phyloP scores from a whole-genome alignment of 2,888 invertebrate genomes.

The Dusona sp. region DNA sequence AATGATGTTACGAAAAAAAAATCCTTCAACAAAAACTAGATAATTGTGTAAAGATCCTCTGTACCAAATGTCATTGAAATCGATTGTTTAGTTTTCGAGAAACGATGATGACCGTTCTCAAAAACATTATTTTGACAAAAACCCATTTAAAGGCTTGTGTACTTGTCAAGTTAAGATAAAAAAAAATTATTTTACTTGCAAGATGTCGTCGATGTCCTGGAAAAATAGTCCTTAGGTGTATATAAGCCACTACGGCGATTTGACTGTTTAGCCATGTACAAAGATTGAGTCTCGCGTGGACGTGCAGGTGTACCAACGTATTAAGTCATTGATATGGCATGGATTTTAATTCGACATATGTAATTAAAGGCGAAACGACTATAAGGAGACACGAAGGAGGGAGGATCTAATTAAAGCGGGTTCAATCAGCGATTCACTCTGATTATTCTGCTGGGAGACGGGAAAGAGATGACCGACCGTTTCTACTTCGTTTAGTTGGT shows the following conservation, averaged over 20 bases:
- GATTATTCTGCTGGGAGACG: slow-evolving; percentile 54
- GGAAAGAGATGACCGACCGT: slow-evolving; percentile 23
- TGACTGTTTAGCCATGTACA: background rate
- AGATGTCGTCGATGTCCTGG: too few relatives aligned
- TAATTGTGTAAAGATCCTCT: too few relatives aligned
- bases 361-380: slow-evolving; percentile 54
- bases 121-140: too few relatives aligned
- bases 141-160: too few relatives aligned
- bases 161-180: too few relatives aligned
- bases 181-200: too few relatives aligned
- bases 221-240: too few relatives aligned
- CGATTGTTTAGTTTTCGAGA: too few relatives aligned
- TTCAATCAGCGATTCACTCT: slow-evolving; percentile 69
- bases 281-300: background rate
- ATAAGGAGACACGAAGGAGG: background rate
- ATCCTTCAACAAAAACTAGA: too few relatives aligned
- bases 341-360: slow-evolving; percentile 56
- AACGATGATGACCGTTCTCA: too few relatives aligned
- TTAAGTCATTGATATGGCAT: slow-evolving; percentile 22
- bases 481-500: slow-evolving; percentile 33
- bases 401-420: slow-evolving; percentile 62
- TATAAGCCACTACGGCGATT: background rate
- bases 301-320: background rate
- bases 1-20: too few relatives aligned
- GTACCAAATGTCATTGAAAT: too few relatives aligned